phyloP scores from a whole-genome alignment of 2,797 vertebrate species.

The Triplophysa yarkandensis region DNA sequence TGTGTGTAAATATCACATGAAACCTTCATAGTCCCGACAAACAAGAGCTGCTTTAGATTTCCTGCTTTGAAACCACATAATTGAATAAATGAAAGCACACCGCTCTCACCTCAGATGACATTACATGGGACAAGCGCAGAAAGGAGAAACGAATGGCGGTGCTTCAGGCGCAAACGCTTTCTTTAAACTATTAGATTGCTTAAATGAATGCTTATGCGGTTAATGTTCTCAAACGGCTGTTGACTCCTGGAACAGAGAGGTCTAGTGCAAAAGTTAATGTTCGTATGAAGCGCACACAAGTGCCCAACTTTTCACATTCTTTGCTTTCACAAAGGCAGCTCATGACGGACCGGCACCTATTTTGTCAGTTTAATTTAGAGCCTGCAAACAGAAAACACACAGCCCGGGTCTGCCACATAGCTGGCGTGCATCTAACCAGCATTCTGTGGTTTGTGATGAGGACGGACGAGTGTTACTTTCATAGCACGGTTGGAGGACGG shows the following conservation, averaged over 20 bases:
- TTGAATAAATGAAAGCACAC: conserved; percentile 3
- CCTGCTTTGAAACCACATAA: conserved; percentile 1
- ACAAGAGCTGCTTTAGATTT: neutral
- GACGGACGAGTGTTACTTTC: conserved; percentile 70
- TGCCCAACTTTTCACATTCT: neutral
- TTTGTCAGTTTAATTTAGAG: conserved; percentile 76
- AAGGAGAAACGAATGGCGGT: neutral
- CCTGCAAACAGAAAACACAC: conserved; percentile 72
- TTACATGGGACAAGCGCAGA: neutral
- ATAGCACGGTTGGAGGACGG: conserved; percentile 70
- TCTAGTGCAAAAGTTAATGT: conserved; percentile 25
- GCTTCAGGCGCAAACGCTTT: neutral
- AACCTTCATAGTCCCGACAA: neutral
- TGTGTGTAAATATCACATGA: conserved; percentile 7
- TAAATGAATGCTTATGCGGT: conserved; percentile 17
- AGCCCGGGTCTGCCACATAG: conserved; percentile 66
- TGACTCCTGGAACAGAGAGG: conserved; percentile 9
- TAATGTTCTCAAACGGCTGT: conserved; percentile 16
- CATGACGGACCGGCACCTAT: conserved; percentile 66
- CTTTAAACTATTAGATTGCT: neutral
- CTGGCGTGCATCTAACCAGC: conserved; percentile 69
- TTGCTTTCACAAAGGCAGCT: conserved; percentile 57
- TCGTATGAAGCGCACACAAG: neutral
- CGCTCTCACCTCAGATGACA: neutral
- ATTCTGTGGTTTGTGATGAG: conserved; percentile 73